Evolutionary conservation across 2,797 vertebrate genomes (phyloP).

Genomic region (Astyanax mexicanus): DNA sequence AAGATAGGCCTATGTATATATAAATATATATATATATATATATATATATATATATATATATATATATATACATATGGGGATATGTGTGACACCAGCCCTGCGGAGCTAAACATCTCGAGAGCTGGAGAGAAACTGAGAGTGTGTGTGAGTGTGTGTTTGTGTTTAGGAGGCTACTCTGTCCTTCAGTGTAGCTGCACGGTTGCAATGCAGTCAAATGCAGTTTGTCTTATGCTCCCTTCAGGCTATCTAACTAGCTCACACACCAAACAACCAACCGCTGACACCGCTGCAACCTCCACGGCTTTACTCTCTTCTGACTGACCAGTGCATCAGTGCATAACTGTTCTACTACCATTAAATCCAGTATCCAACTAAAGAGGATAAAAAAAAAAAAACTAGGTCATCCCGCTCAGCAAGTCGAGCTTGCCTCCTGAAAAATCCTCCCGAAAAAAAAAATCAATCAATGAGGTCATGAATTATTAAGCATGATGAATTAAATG

Average conservation of each 20-base stretch:
- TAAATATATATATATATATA: too few relatives aligned
- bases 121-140: constrained; percentile 20
- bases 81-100: constrained; percentile 31
- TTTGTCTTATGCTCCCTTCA: neutral
- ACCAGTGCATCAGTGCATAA: neutral
- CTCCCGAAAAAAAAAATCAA: constrained; percentile 47
- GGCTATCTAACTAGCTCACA: neutral
- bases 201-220: constrained; percentile 32
- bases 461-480: constrained; percentile 65
- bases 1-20: too few relatives aligned
- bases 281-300: neutral
- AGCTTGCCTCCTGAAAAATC: constrained; percentile 37
- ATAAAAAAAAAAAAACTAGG: constrained; percentile 36
- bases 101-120: constrained; percentile 12
- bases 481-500: constrained; percentile 62
- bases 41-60: too few relatives aligned
- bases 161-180: constrained; percentile 32
- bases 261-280: neutral
- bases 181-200: constrained; percentile 19
- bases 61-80: constrained; percentile 11
- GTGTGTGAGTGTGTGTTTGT: too few relatives aligned
- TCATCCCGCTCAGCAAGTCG: constrained; percentile 39
- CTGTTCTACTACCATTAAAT: neutral
- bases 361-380: neutral
- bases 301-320: too few relatives aligned